Conservation (phyloP, 2,888 invertebrate genomes). For the Drosophila bunnanda region DNA sequence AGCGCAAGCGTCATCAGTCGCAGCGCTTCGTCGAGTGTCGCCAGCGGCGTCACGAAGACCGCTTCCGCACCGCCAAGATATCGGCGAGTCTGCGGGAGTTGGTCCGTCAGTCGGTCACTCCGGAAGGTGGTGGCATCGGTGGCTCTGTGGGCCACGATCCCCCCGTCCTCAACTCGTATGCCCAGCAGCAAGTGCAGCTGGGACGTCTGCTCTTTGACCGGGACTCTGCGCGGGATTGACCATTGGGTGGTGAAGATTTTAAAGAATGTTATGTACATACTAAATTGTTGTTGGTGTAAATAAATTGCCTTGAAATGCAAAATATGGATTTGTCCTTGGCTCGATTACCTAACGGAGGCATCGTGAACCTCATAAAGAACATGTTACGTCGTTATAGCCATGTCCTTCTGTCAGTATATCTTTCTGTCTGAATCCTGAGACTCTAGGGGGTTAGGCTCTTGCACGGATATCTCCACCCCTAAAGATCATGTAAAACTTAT, state of each 20-base stretch:
- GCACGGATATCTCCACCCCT: too few species aligned
- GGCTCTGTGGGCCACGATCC: constrained; percentile 38
- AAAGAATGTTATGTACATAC: constrained; percentile 17
- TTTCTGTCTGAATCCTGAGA: too few species aligned
- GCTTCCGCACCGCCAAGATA: constrained; percentile 82
- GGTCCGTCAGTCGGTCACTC: constrained; percentile 83
- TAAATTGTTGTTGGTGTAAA: constrained; percentile 48
- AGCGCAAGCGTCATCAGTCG: constrained; percentile 79
- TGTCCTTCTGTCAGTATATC: too few species aligned
- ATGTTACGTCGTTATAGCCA: too few species aligned
- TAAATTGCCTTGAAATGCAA: constrained; percentile 19
- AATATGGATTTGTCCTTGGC: not conserved
- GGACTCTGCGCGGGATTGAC: constrained; percentile 13
- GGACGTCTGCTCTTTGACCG: constrained; percentile 63
- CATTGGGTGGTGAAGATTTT: not conserved
- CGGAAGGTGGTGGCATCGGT: constrained; percentile 64
- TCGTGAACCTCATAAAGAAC: not conserved
- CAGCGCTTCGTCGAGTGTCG: constrained; percentile 81
- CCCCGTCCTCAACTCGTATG: constrained; percentile 46
- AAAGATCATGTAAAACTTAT: too few species aligned
- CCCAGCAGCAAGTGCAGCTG: constrained; percentile 65
- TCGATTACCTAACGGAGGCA: not conserved
- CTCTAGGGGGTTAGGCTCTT: too few species aligned
- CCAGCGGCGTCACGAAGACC: constrained; percentile 76
- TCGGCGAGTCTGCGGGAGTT: constrained; percentile 84